phyloP scores from a whole-genome alignment of 2,113 vertebrate species.

The Myrmecophaga tridactyla region DNA sequence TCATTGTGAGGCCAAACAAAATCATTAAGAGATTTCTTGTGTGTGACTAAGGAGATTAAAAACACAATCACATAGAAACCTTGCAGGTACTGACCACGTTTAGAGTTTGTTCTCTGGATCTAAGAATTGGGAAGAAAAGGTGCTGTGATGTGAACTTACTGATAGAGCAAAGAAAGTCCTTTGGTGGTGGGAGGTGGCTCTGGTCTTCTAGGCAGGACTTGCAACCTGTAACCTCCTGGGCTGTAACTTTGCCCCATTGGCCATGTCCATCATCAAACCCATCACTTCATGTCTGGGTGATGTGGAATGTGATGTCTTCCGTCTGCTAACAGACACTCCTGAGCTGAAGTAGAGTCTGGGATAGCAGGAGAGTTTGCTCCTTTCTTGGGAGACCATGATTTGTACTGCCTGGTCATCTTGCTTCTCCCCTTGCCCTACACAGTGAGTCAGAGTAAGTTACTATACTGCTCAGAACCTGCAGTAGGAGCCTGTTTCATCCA shows the following conservation, averaged over 20 bases:
- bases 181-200: too few relatives aligned
- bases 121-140: neutral
- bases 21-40: neutral
- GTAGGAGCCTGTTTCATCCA: neutral
- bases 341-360: neutral
- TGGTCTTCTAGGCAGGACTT: neutral
- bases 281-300: too few relatives aligned
- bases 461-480: neutral
- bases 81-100: neutral
- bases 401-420: neutral
- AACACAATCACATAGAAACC: neutral
- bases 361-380: neutral
- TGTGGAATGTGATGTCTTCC: neutral
- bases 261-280: neutral
- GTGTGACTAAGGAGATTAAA: neutral
- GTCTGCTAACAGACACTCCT: rapidly evolving
- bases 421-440: neutral
- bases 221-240: neutral
- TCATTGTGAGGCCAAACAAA: neutral
- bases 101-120: neutral
- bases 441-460: neutral
- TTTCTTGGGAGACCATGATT: neutral
- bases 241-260: neutral
- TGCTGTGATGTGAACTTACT: neutral
- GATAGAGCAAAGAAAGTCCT: too few relatives aligned